These are phyloP conservation scores for Eueides isabella DNA, from an alignment of 1,140 invertebrate genomes.

Conservation along the genomic window DNA sequence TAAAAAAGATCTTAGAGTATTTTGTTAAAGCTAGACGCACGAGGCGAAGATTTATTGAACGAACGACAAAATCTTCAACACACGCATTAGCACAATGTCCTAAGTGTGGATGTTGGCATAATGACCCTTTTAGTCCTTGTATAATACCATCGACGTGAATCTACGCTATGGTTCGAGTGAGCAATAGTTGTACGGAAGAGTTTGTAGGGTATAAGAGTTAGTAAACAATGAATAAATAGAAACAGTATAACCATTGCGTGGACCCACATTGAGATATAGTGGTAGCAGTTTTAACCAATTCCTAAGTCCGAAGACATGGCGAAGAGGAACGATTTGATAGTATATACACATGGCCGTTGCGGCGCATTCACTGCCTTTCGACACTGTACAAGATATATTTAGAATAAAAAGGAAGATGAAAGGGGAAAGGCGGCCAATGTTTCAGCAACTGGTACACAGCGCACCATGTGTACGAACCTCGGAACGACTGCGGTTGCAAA, in stretches of 20 bases:
- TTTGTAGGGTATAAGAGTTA: not conserved
- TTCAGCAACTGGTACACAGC: not conserved
- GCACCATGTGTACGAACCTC: conserved; percentile 16
- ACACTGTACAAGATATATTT: not conserved
- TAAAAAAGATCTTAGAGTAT: conserved; percentile 13
- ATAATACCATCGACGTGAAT: conserved; percentile 28
- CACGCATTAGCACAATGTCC: conserved; percentile 6
- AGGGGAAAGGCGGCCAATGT: not conserved
- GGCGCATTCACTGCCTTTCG: not conserved
- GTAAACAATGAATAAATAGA: not conserved
- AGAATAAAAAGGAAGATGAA: not conserved
- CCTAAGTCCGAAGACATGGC: conserved; percentile 18
- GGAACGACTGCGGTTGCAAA: not conserved
- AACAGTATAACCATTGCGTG: conserved; percentile 12
- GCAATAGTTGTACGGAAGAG: not conserved
- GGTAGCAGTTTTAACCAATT: conserved; percentile 6
- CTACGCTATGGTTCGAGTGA: conserved; percentile 17
- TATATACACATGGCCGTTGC: not conserved
- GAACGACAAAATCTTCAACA: not conserved
- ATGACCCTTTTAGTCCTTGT: conserved; percentile 16
- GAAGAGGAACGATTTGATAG: not conserved
- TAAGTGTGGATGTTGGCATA: not conserved
- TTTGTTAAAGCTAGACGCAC: conserved; percentile 17
- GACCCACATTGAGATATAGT: conserved; percentile 31
- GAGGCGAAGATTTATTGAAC: not conserved